Percentiles rank a stretch among this genome's conserved stretches.
Evolutionary conservation across 2,888 invertebrate species (phyloP).

Genomic region (Stenodema calcarata): DNA sequence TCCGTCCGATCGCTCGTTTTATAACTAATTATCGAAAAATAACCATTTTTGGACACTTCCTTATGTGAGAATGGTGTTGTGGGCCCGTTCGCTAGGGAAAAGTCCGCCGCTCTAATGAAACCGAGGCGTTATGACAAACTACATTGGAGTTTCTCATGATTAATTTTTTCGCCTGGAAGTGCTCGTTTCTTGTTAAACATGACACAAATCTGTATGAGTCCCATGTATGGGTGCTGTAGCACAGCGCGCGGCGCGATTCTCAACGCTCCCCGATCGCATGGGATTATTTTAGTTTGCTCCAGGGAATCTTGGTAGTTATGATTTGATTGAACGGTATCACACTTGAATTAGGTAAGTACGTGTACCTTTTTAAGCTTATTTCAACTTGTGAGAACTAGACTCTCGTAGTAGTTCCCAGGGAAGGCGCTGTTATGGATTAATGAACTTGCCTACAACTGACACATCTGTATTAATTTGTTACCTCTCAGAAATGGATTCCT

Average conservation of each 20-base stretch:
- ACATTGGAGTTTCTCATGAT: neutral
- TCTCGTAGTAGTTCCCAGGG: neutral
- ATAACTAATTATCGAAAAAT: conserved; percentile 17
- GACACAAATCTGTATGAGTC: neutral
- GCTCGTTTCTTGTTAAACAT: neutral
- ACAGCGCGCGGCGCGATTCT: neutral
- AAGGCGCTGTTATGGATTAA: neutral
- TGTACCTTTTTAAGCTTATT: neutral
- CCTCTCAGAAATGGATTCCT: neutral
- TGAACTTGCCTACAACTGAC: neutral
- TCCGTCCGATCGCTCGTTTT: neutral
- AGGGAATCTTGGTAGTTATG: neutral
- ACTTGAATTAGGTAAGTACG: neutral
- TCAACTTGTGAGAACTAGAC: neutral
- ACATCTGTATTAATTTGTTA: neutral
- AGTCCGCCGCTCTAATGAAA: neutral
- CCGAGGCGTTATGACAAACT: neutral
- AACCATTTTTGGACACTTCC: conserved; percentile 17
- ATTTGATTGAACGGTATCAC: neutral
- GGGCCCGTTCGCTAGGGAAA: neutral
- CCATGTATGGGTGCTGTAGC: neutral
- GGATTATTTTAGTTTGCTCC: neutral
- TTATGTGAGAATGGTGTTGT: neutral
- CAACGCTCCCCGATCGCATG: neutral
- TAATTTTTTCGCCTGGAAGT: neutral